A percentile compares a stretch with the other conserved stretches of the same genome.
Evolutionary conservation across 2,888 invertebrate species (phyloP).

Genomic region (Podabrus alpinus): DNA sequence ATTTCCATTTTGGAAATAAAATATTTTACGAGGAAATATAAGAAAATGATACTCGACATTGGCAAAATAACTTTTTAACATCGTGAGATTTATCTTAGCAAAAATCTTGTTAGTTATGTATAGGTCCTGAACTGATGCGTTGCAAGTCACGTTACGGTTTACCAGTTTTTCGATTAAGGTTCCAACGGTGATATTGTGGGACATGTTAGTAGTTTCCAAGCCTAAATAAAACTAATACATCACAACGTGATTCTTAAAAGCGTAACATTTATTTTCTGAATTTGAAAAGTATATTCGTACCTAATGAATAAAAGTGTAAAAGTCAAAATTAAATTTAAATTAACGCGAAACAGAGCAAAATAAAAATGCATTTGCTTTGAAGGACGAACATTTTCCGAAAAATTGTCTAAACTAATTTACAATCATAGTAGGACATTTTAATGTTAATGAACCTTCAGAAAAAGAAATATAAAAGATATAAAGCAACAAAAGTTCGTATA

Average conservation of each 20-base stretch:
- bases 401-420: background rate
- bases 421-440: background rate
- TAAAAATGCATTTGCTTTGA: background rate
- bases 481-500: background rate
- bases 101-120: constrained; percentile 65
- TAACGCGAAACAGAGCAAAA: background rate
- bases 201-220: constrained; percentile 62
- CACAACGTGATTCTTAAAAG: background rate
- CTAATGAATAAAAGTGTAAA: background rate
- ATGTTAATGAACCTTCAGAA: background rate
- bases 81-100: background rate
- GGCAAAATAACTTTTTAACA: constrained; percentile 43
- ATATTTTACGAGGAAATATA: background rate
- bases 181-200: constrained; percentile 58
- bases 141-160: constrained; percentile 63
- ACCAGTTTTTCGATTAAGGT: constrained; percentile 64
- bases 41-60: background rate
- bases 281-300: no score
- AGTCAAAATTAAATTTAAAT: background rate
- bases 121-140: constrained; percentile 74
- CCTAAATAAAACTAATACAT: constrained; percentile 47
- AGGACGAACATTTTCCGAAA: background rate
- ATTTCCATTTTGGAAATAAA: no score
- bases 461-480: background rate
- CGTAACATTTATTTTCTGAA: background rate